Evolutionary conservation across 2,113 vertebrate genomes (phyloP).

Genomic region (Amblyornis subalaris): DNA sequence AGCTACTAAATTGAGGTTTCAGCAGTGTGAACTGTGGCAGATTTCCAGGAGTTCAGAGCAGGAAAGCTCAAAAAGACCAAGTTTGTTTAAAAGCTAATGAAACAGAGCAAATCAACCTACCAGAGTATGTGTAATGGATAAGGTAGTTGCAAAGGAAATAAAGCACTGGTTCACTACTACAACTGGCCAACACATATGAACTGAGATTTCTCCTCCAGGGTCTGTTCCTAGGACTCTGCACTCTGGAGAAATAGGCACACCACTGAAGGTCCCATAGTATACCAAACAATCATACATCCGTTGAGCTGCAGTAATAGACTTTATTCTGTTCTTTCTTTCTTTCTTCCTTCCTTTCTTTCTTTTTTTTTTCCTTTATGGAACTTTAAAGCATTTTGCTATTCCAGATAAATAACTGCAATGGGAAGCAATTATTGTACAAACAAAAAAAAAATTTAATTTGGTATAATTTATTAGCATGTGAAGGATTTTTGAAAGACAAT

Average conservation of each 20-base stretch:
- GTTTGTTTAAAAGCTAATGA: not conserved
- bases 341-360: not conserved
- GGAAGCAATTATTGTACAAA: not conserved
- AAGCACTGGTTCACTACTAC: not conserved
- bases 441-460: not conserved
- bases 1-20: not conserved
- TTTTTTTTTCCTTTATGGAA: not conserved
- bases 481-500: not conserved
- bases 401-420: not conserved
- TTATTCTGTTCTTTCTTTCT: too few relatives aligned
- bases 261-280: not conserved
- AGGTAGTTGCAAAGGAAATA: not conserved
- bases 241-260: not conserved
- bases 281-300: not conserved
- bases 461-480: not conserved
- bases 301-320: not conserved
- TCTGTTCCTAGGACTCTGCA: not conserved
- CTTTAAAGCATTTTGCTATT: not conserved
- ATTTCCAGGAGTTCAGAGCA: not conserved
- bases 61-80: not conserved
- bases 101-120: not conserved
- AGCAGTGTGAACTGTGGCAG: not conserved
- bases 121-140: not conserved
- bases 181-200: not conserved
- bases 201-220: not conserved